These are phyloP conservation scores for Tetanocera ferruginea DNA, from an alignment of 2,888 invertebrate genomes.

Conservation along the genomic window DNA sequence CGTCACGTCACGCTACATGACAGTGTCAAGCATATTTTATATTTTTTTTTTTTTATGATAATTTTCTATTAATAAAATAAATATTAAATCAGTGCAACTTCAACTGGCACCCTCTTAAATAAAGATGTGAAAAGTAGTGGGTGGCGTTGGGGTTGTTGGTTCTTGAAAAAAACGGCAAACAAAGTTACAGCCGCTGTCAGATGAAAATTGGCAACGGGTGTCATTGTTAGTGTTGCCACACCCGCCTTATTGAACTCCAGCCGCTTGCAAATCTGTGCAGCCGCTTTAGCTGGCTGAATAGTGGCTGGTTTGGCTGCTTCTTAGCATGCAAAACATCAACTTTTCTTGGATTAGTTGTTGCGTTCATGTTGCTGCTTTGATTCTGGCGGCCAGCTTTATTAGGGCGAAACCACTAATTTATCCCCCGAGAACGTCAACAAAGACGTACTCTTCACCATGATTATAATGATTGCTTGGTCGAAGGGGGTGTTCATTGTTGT, in stretches of 20 bases:
- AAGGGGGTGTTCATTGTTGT: background rate
- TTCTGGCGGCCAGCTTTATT: constrained; percentile 21
- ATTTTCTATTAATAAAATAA: constrained; percentile 65
- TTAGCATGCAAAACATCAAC: constrained; percentile 26
- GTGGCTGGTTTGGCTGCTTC: background rate
- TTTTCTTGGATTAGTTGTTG: constrained; percentile 19
- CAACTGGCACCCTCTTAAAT: background rate
- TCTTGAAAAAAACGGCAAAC: background rate
- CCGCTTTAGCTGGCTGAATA: background rate
- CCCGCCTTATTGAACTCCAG: background rate
- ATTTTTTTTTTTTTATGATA: constrained; percentile 61
- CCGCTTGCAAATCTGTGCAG: background rate
- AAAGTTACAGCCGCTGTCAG: background rate
- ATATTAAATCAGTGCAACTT: constrained; percentile 60
- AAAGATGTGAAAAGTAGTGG: no score
- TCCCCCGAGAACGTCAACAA: constrained; percentile 17
- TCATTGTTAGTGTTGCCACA: background rate
- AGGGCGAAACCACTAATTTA: constrained; percentile 38
- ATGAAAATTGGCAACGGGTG: constrained; percentile 16
- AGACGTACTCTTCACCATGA: background rate
- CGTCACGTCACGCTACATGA: constrained; percentile 14
- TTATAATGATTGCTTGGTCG: background rate
- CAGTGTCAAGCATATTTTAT: constrained; percentile 44
- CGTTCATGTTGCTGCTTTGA: background rate
- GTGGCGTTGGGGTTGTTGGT: background rate